phyloP scores from a whole-genome alignment of 2,888 invertebrate genomes.

The Calliphora vomitoria region DNA sequence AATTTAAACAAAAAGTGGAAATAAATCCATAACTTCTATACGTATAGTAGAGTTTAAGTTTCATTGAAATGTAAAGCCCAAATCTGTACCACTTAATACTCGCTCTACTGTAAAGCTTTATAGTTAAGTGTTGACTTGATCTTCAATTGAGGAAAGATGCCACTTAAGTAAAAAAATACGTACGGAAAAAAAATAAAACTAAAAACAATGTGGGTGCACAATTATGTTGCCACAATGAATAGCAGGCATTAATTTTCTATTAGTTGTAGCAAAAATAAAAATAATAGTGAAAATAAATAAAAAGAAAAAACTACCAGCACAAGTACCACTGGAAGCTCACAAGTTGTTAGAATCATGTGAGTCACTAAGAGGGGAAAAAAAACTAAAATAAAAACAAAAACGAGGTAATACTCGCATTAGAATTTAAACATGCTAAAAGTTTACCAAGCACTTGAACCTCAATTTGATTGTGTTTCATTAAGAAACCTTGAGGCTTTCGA shows the following conservation, averaged over 20 bases:
- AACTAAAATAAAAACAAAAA: constrained; percentile 9
- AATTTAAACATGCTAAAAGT: constrained; percentile 45
- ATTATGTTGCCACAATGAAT: constrained; percentile 70
- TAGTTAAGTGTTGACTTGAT: constrained; percentile 55
- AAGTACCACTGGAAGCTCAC: constrained; percentile 22
- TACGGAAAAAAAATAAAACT: neutral
- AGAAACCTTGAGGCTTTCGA: constrained; percentile 56
- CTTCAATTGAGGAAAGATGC: constrained; percentile 57
- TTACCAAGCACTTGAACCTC: constrained; percentile 64
- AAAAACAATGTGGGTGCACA: constrained; percentile 73
- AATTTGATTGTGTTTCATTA: constrained; percentile 64
- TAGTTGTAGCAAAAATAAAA: constrained; percentile 42
- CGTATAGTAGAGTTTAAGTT: too few species aligned
- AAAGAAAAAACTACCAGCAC: constrained; percentile 50
- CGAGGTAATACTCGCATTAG: constrained; percentile 45
- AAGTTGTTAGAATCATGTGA: constrained; percentile 40
- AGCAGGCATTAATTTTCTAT: constrained; percentile 72
- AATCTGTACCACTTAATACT: too few species aligned
- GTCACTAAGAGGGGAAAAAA: neutral
- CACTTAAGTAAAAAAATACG: constrained; percentile 46
- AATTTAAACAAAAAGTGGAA: too few species aligned
- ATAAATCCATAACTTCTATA: too few species aligned
- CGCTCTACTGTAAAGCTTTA: neutral
- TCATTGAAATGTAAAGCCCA: too few species aligned
- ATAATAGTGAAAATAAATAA: neutral